phyloP scores from a whole-genome alignment of 2,113 vertebrate genomes.

The Cyphomyrus plagiostoma region DNA sequence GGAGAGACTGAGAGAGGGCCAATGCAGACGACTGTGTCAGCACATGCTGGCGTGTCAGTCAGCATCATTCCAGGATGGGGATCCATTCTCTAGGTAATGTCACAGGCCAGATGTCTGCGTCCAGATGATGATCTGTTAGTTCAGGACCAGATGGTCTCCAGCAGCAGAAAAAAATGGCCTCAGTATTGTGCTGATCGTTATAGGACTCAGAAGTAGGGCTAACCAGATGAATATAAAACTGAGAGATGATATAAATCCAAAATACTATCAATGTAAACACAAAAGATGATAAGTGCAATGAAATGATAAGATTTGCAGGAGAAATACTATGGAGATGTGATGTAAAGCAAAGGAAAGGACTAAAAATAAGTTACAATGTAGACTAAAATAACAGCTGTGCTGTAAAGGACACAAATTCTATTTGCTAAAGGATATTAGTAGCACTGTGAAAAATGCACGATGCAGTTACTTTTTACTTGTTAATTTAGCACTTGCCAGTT shows the following conservation, averaged over 20 bases:
- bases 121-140: neutral
- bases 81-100: constrained; percentile 2
- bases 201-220: neutral
- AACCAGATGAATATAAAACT: neutral
- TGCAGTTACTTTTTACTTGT: neutral
- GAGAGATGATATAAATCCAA: too few species aligned
- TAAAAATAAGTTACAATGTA: neutral
- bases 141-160: neutral
- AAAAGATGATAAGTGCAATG: neutral
- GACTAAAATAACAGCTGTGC: neutral
- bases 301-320: neutral
- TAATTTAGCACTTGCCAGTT: neutral
- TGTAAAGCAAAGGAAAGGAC: neutral
- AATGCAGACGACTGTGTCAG: neutral
- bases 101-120: constrained; percentile 2
- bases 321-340: neutral
- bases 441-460: neutral
- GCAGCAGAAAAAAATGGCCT: neutral
- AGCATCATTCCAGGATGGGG: neutral
- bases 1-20: neutral
- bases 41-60: neutral
- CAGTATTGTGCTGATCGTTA: neutral
- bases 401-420: neutral
- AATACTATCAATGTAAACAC: too few species aligned
- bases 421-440: neutral